Conservation (phyloP, 2,797 vertebrate genomes). For the Delichon dasypus region DNA sequence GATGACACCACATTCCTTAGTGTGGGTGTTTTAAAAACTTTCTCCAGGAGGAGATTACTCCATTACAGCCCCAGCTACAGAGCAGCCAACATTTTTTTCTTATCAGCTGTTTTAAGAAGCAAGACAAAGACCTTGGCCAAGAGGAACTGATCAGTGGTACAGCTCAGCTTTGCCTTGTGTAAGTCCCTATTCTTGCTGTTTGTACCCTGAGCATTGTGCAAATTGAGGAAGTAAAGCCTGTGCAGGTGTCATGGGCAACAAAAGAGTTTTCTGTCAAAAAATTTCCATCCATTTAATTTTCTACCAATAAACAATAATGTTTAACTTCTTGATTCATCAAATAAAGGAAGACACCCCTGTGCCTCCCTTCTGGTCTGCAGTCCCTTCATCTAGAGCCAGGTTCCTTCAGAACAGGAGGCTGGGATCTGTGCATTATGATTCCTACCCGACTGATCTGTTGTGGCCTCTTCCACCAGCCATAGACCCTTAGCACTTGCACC, state of each 20-base stretch:
- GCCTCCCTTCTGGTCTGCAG: not conserved
- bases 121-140: not conserved
- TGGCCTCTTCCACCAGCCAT: not conserved
- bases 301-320: not conserved
- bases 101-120: not conserved
- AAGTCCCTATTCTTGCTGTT: not conserved
- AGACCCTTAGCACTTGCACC: not conserved
- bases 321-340: not conserved
- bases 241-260: not conserved
- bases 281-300: not conserved
- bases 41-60: not conserved
- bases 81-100: not conserved
- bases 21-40: slow-evolving; percentile 9
- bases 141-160: not conserved
- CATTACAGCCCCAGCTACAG: not conserved
- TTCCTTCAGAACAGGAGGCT: not conserved
- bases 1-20: slow-evolving; percentile 44
- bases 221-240: not conserved
- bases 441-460: accelerated
- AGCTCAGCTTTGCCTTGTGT: not conserved
- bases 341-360: not conserved
- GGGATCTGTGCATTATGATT: not conserved
- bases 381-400: not conserved
- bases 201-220: not conserved
- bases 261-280: not conserved